Conservation (phyloP, 2,888 invertebrate species). For the Amphimallon solstitiale region DNA sequence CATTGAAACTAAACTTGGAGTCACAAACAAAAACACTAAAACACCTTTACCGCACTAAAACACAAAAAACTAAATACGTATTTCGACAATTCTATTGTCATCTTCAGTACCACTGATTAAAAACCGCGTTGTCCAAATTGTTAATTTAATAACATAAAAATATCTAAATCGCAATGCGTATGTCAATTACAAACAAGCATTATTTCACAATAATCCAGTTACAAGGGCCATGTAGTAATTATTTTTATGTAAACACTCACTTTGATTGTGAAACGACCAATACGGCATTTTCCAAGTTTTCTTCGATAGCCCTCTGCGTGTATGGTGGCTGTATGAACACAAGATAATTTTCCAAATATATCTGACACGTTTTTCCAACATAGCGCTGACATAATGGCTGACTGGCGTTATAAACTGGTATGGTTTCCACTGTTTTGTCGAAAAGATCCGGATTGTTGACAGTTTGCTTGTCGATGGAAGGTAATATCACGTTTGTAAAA, state of each 20-base stretch:
- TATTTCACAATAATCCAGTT: too few relatives aligned
- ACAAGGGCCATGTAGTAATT: neutral
- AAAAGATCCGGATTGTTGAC: slow-evolving; percentile 44
- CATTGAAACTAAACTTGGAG: too few relatives aligned
- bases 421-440: slow-evolving; percentile 46
- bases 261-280: slow-evolving; percentile 88
- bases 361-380: slow-evolving; percentile 81
- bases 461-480: slow-evolving; percentile 48
- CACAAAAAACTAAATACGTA: too few relatives aligned
- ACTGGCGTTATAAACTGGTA: slow-evolving; percentile 57
- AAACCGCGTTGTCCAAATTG: too few relatives aligned
- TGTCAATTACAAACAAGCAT: too few relatives aligned
- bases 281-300: slow-evolving; percentile 82
- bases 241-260: slow-evolving; percentile 63
- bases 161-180: too few relatives aligned
- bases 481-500: slow-evolving; percentile 46
- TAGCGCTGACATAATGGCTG: slow-evolving; percentile 81
- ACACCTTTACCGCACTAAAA: too few relatives aligned
- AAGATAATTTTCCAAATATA: slow-evolving; percentile 80
- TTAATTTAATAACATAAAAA: too few relatives aligned
- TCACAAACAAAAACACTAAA: too few relatives aligned
- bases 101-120: too few relatives aligned
- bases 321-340: slow-evolving; percentile 87
- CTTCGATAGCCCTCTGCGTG: slow-evolving; percentile 82
- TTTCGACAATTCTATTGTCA: too few relatives aligned